Evolutionary conservation across 2,797 vertebrate species (phyloP).

Genomic region (Rhabdomys pumilio): DNA sequence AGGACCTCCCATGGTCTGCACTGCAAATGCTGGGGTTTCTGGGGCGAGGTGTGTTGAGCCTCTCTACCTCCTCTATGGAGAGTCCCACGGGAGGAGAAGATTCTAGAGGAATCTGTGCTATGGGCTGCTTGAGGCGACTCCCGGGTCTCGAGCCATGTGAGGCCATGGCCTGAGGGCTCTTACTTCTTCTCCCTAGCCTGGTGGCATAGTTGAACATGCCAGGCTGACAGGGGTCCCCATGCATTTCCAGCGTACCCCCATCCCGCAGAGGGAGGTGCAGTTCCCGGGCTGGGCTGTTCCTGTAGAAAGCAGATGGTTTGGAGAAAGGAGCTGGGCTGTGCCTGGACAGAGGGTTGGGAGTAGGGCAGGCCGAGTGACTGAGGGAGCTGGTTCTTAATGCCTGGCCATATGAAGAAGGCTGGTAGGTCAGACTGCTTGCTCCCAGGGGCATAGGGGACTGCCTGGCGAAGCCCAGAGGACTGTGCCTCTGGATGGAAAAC

Average conservation of each 20-base stretch:
- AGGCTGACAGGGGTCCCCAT: conserved; percentile 93
- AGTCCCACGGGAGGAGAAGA: conserved; percentile 96
- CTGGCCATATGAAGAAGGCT: conserved; percentile 93
- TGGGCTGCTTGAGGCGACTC: conserved; percentile 97
- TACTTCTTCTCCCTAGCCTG: conserved; percentile 96
- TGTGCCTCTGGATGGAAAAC: conserved; percentile 98
- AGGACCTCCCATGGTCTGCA: conserved; percentile 97
- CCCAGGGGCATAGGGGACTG: conserved; percentile 97
- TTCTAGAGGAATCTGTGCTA: conserved; percentile 96
- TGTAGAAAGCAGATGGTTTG: conserved; percentile 96
- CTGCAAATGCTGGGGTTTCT: conserved; percentile 99
- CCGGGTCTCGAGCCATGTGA: conserved; percentile 94
- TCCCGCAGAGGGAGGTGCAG: conserved; percentile 95
- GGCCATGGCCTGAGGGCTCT: conserved; percentile 96
- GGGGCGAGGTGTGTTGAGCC: conserved; percentile 97
- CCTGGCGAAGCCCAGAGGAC: conserved; percentile 96
- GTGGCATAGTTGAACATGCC: conserved; percentile 96
- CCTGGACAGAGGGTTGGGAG: conserved; percentile 95
- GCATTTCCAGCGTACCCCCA: conserved; percentile 94
- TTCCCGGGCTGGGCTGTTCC: conserved; percentile 96
- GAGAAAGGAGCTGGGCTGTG: conserved; percentile 97
- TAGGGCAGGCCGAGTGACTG: conserved; percentile 95
- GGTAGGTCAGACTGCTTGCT: conserved; percentile 97
- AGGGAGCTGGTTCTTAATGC: conserved; percentile 94
- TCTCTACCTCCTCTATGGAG: conserved; percentile 98